Conservation (phyloP, 2,797 vertebrate genomes). For the Artibeus jamaicensis region DNA sequence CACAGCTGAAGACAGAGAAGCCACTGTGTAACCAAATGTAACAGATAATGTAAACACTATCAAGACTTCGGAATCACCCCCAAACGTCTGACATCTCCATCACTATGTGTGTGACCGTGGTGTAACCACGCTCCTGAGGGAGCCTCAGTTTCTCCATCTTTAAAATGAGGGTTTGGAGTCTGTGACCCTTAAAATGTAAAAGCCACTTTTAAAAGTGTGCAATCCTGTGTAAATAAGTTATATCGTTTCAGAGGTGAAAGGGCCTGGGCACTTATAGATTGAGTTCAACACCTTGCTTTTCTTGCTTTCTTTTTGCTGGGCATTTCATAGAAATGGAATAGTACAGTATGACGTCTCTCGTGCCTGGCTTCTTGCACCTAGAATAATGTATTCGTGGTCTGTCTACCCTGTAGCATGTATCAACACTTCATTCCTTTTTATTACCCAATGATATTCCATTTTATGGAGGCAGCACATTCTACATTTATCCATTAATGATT, state of each 20-base stretch:
- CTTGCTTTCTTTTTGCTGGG: neutral
- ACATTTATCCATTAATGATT: neutral
- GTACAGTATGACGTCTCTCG: neutral
- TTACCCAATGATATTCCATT: neutral
- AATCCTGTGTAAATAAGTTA: neutral
- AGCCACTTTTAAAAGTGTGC: neutral
- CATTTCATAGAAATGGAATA: neutral
- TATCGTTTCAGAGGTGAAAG: neutral
- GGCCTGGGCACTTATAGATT: neutral
- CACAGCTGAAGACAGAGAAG: neutral
- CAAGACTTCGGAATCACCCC: neutral
- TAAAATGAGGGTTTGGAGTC: neutral
- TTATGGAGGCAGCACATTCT: neutral
- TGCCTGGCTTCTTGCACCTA: neutral
- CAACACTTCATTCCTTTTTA: neutral
- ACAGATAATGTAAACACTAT: neutral
- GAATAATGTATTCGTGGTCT: neutral
- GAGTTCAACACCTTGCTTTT: neutral
- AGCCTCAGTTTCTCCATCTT: neutral
- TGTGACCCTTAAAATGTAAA: neutral
- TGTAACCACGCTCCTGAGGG: neutral
- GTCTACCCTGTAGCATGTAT: neutral
- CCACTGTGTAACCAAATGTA: neutral
- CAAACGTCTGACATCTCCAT: neutral
- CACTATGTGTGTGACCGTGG: neutral